Evolutionary conservation across 2,113 vertebrate species (phyloP).

Genomic region (Aepyceros melampus): DNA sequence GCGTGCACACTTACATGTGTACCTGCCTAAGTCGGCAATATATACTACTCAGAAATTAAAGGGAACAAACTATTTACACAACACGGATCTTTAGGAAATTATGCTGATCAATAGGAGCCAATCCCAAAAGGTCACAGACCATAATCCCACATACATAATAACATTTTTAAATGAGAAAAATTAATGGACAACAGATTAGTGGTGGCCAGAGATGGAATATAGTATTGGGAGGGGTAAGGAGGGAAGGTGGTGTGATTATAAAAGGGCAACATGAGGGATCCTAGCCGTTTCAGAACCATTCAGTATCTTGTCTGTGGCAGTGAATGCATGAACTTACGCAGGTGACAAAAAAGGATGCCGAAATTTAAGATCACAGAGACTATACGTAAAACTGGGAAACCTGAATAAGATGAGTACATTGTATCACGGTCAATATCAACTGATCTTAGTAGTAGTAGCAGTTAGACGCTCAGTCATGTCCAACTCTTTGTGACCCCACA

Average conservation of each 20-base stretch:
- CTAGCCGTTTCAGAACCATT: background rate
- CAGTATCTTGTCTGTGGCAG: background rate
- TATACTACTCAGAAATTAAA: background rate
- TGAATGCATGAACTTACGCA: background rate
- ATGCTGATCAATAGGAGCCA: background rate
- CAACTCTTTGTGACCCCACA: rapidly evolving
- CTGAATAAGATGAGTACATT: background rate
- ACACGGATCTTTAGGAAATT: background rate
- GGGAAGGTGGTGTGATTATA: background rate
- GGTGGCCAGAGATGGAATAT: background rate
- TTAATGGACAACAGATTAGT: background rate
- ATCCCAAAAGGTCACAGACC: background rate
- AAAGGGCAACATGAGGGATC: background rate
- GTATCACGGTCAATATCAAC: background rate
- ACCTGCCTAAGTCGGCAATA: background rate
- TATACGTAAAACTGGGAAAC: background rate
- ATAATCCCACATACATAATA: background rate
- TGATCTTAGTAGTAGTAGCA: background rate
- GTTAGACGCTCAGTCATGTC: rapidly evolving
- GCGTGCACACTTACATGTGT: rapidly evolving
- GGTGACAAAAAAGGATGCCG: background rate
- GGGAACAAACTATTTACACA: background rate
- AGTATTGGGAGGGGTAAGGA: background rate
- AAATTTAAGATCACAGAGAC: background rate
- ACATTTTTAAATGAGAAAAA: background rate